These are phyloP conservation scores for Pseudois nayaur DNA, from an alignment of 2,113 vertebrate genomes.

Conservation along the genomic window DNA sequence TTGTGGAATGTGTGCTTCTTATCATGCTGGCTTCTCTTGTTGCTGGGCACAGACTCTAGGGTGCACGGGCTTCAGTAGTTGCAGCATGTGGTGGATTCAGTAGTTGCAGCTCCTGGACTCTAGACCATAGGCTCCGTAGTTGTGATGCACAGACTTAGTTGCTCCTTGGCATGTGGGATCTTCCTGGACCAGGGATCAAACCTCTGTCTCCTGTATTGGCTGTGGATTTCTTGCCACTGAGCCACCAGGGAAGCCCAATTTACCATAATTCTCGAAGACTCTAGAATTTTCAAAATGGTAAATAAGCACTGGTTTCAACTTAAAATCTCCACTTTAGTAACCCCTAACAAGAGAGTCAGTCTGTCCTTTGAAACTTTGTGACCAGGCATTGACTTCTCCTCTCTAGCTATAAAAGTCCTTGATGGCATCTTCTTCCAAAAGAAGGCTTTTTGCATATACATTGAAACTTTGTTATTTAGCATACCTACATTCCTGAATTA, in stretches of 20 bases:
- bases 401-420: neutral
- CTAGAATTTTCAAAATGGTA: neutral
- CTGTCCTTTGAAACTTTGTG: neutral
- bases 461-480: neutral
- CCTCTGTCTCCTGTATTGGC: neutral
- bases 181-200: neutral
- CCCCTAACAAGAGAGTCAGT: neutral
- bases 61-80: neutral
- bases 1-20: neutral
- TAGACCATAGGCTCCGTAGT: neutral
- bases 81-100: neutral
- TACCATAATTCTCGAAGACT: neutral
- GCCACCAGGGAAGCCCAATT: neutral
- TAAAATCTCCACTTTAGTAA: neutral
- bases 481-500: neutral
- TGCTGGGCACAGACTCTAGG: neutral
- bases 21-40: neutral
- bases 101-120: neutral
- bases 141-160: neutral
- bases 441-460: neutral
- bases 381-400: neutral
- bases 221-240: neutral
- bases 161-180: neutral
- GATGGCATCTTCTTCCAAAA: neutral
- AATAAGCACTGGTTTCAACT: neutral